These are phyloP conservation scores for Calliopum simillimum DNA, from an alignment of 2,888 invertebrate species.

Conservation along the genomic window DNA sequence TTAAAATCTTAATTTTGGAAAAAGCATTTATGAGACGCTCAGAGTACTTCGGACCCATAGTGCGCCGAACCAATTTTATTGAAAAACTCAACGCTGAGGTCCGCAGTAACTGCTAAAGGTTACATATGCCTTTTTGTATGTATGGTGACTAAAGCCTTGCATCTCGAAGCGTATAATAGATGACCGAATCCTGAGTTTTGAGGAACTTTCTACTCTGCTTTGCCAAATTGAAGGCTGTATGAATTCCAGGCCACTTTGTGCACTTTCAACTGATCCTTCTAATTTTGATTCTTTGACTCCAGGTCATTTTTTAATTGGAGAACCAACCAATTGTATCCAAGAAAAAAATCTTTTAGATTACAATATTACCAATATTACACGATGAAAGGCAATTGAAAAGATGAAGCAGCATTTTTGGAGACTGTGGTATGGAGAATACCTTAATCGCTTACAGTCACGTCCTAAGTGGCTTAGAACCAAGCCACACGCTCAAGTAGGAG, in stretches of 20 bases:
- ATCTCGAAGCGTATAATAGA: slow-evolving; percentile 35
- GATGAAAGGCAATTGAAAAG: slow-evolving; percentile 38
- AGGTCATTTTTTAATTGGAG: slow-evolving; percentile 33
- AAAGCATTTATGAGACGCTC: too few species aligned
- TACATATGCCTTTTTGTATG: too few species aligned
- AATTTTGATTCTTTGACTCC: slow-evolving; percentile 26
- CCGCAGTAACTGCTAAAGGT: slow-evolving; percentile 27
- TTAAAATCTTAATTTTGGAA: too few species aligned
- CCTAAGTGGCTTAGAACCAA: slow-evolving; percentile 37
- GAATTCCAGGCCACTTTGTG: slow-evolving; percentile 31
- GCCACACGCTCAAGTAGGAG: slow-evolving; percentile 28
- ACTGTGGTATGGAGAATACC: slow-evolving; percentile 38
- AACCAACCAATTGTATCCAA: too few species aligned
- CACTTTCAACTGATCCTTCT: slow-evolving; percentile 30
- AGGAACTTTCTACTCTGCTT: slow-evolving; percentile 32
- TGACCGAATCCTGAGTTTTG: slow-evolving; percentile 34
- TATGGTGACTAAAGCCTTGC: slow-evolving; percentile 37
- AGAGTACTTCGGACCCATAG: too few species aligned
- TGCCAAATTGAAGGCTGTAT: slow-evolving; percentile 31
- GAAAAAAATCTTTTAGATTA: slow-evolving; percentile 30
- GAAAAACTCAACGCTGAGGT: slow-evolving; percentile 25
- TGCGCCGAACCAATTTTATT: slow-evolving; percentile 38
- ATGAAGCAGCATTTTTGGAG: slow-evolving; percentile 43
- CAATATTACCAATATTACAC: slow-evolving; percentile 20
- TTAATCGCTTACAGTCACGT: slow-evolving; percentile 36